Percentiles rank a stretch among this genome's conserved stretches.
phyloP scores from a whole-genome alignment of 2,888 invertebrate genomes.

The Siphonodentalium dalli region DNA sequence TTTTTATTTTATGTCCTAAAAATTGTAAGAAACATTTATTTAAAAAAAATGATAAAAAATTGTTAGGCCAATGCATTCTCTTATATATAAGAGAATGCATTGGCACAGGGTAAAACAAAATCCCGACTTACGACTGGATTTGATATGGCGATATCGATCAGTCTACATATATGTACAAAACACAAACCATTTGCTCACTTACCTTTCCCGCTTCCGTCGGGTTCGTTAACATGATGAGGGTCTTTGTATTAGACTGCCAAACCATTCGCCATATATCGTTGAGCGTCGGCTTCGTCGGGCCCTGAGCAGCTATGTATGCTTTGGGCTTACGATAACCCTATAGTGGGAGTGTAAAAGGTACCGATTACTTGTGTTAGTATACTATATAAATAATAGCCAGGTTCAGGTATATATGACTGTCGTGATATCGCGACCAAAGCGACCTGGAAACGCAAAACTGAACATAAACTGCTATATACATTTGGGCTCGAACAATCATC shows the following conservation, averaged over 20 bases:
- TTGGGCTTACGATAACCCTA: slow-evolving; percentile 66
- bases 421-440: no score
- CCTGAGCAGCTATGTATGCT: slow-evolving; percentile 68
- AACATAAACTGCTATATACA: no score
- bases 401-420: no score
- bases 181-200: slow-evolving; percentile 6
- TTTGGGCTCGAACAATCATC: no score
- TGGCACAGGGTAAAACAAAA: not conserved
- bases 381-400: no score
- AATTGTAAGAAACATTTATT: not conserved
- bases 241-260: slow-evolving; percentile 66
- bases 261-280: slow-evolving; percentile 69
- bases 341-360: slow-evolving; percentile 22
- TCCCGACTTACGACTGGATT: not conserved
- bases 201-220: slow-evolving; percentile 67
- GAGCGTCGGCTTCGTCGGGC: slow-evolving; percentile 66
- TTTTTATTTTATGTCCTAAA: no score
- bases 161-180: slow-evolving; percentile 39
- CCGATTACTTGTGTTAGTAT: no score
- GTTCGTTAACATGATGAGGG: slow-evolving; percentile 68
- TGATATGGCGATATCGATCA: slow-evolving; percentile 5
- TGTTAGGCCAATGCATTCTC: not conserved
- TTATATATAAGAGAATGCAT: not conserved
- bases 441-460: no score
- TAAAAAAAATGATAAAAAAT: not conserved